Evolutionary conservation across 2,797 vertebrate genomes (phyloP), one percentile per base, ranked within the genome.

Genomic region (Mustela erminea): DNA sequence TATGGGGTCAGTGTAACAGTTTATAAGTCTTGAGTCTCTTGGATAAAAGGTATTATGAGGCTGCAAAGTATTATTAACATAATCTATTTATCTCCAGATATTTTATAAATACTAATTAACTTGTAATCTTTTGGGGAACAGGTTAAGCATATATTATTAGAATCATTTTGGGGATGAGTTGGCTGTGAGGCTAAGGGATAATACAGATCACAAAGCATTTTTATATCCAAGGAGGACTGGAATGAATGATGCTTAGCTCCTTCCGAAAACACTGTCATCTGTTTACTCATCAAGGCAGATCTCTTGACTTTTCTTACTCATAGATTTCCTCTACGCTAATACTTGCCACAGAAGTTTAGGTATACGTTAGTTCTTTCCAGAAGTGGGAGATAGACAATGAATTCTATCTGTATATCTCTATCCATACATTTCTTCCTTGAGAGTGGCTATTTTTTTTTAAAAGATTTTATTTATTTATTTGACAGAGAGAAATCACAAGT

Each of bases 101-200:
- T 27, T 87, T 96, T 77, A 80, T 46, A 98, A 97, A 95, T 93
- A 91, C 64, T 70, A 97, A 96, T 98, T 98, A 98, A 70, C 94
- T 93, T 93, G 92, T 20, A 88, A 60, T 90, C 96, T 95, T 95
- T 89, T 81, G 66, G 90, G 70, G 90, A 92, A 70, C 83, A 82
- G 90, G 56, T 58, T 81, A 95, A 93, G 41, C 74, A 85, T 46
- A 72, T 98, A 54, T 97, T 94, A 97, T 98, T 92, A 97, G 64
- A 41, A 72, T 7, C 38, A 89, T 95, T 95, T 96, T 49, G 56
- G 74, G 96, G 95, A 94, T 92, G 96, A 96, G 85, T 58, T 60
- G 85, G 27, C 72, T 92, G 23, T 74, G 82, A 93, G 38, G 56
- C 78, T 82, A 89, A 85, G 86, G 20, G 74, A 38, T 43, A n/a